phyloP scores from a whole-genome alignment of 2,797 vertebrate species.

The Geotrypetes seraphini region DNA sequence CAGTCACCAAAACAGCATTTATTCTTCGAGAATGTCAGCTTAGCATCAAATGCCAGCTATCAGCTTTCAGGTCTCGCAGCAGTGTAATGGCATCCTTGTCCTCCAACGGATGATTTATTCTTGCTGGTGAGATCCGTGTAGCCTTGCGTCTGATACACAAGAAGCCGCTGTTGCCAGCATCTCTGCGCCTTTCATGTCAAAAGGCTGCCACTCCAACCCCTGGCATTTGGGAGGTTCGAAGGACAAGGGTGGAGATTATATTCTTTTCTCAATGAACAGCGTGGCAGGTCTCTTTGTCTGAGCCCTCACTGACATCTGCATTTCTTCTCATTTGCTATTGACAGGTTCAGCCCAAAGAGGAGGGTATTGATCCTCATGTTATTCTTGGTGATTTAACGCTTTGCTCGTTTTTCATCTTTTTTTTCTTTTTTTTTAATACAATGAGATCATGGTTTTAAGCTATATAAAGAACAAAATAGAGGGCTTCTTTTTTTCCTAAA shows the following conservation, averaged over 20 bases:
- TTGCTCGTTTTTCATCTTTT: slow-evolving; percentile 35
- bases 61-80: no score
- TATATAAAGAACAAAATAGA: no score
- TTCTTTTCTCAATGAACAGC: slow-evolving; percentile 35
- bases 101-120: slow-evolving; percentile 20
- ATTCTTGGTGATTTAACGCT: slow-evolving; percentile 46
- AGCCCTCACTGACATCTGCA: slow-evolving; percentile 38
- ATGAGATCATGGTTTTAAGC: neutral
- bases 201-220: slow-evolving; percentile 6
- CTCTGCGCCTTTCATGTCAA: slow-evolving; percentile 1
- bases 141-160: slow-evolving; percentile 4
- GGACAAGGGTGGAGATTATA: slow-evolving; percentile 12
- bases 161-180: slow-evolving; percentile 1
- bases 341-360: slow-evolving; percentile 65
- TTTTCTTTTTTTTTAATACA: neutral
- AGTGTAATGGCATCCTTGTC: slow-evolving; percentile 19
- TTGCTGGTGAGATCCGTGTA: slow-evolving; percentile 10
- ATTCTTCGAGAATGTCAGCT: no score
- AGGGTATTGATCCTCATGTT: slow-evolving; percentile 55
- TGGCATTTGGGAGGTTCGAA: slow-evolving; percentile 9
- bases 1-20: no score
- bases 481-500: no score
- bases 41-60: no score
- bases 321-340: slow-evolving; percentile 54
- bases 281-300: slow-evolving; percentile 40